Percentiles rank a stretch among this genome's conserved stretches.
Conservation (phyloP, 1,140 invertebrate genomes). For the Palaemon carinicauda region DNA sequence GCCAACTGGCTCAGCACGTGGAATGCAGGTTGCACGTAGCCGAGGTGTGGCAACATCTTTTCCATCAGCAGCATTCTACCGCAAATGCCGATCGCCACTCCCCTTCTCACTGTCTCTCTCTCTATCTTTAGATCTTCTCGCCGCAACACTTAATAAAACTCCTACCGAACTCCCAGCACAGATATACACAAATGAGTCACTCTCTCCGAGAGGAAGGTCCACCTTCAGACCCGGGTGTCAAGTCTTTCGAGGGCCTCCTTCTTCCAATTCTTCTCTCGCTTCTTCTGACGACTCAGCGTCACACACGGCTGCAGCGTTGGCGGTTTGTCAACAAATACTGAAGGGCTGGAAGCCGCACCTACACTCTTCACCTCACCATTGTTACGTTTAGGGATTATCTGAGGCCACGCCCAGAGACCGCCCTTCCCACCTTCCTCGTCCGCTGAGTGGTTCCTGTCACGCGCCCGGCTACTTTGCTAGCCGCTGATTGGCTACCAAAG, state of each 20-base stretch:
- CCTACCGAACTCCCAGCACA: not conserved
- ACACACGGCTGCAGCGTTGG: conserved; percentile 34
- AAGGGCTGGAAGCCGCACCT: conserved; percentile 28
- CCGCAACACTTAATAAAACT: not conserved
- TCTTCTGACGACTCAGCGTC: not conserved
- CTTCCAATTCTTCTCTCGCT: too few relatives aligned
- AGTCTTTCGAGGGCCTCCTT: not conserved
- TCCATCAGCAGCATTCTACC: conserved; percentile 58
- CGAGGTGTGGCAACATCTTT: conserved; percentile 58
- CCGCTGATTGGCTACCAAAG: conserved; percentile 35
- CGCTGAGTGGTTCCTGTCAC: conserved; percentile 15
- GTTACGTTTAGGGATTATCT: conserved; percentile 32
- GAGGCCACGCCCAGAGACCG: conserved; percentile 21
- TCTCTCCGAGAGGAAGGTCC: too few relatives aligned
- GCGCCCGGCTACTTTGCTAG: not conserved
- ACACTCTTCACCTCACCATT: conserved; percentile 53
- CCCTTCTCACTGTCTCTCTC: conserved; percentile 19
- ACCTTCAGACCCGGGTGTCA: not conserved
- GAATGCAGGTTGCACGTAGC: conserved; percentile 53
- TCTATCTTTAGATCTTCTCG: not conserved
- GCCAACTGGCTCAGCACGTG: conserved; percentile 51
- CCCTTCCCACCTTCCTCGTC: not conserved
- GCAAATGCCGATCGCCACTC: conserved; percentile 11
- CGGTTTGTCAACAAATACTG: conserved; percentile 55
- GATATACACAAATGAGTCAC: not conserved